A percentile compares a stretch with the other conserved stretches of the same genome.
These are phyloP conservation scores for Meiosimyza platycephala DNA, from an alignment of 2,888 invertebrate genomes.

Conservation along the genomic window DNA sequence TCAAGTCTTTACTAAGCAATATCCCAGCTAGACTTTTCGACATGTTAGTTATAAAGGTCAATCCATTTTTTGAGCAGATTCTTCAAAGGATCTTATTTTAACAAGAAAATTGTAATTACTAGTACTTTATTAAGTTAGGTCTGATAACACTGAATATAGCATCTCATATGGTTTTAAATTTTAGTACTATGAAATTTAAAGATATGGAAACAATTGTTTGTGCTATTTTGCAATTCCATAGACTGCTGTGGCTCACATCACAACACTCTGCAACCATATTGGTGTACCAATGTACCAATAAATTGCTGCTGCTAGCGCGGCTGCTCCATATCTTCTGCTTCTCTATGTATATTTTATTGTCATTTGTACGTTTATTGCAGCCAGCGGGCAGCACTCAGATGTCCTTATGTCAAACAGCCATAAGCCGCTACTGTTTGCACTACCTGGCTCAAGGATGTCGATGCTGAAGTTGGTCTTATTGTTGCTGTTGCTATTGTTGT, in stretches of 20 bases:
- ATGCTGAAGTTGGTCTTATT: not conserved
- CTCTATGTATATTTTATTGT: not conserved
- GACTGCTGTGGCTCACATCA: conserved; percentile 9
- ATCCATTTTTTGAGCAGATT: no score
- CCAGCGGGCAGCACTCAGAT: conserved; percentile 4
- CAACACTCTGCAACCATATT: conserved; percentile 15
- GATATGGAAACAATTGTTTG: no score
- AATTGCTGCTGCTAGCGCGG: conserved; percentile 21
- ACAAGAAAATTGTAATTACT: no score
- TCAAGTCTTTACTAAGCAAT: no score
- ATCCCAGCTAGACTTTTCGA: no score
- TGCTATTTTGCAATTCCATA: not conserved
- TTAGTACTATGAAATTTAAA: no score
- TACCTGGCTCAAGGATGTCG: conserved; percentile 3
- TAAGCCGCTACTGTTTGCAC: conserved; percentile 4
- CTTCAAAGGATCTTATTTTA: no score
- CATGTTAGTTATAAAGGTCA: no score
- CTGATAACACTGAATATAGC: no score
- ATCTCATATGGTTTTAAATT: no score
- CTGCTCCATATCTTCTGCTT: not conserved
- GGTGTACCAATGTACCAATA: conserved; percentile 28
- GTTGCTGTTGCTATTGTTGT: not conserved
- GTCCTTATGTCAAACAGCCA: conserved; percentile 10
- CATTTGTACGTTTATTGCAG: conserved; percentile 15
- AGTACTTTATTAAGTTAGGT: no score